Evolutionary conservation across 2,888 invertebrate genomes (phyloP).

Genomic region (Athrips mouffetella): DNA sequence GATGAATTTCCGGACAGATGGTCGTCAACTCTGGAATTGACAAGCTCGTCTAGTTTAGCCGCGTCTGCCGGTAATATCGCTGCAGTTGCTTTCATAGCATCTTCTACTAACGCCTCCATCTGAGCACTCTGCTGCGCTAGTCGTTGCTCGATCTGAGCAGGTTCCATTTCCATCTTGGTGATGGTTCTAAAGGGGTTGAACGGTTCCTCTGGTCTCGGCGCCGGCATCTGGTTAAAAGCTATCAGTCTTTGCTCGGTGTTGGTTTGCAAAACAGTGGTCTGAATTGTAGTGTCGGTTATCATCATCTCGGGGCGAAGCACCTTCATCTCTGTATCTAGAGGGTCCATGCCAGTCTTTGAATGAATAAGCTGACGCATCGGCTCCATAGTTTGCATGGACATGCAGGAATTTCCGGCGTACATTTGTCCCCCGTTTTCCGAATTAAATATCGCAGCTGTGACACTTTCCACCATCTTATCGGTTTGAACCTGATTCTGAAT

Average conservation of each 20-base stretch:
- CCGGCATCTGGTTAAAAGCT: slow-evolving; percentile 44
- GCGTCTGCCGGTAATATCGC: slow-evolving; percentile 64
- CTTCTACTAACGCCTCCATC: slow-evolving; percentile 70
- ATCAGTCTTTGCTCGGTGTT: slow-evolving; percentile 44
- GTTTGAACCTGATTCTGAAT: slow-evolving; percentile 72
- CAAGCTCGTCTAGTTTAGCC: slow-evolving; percentile 79
- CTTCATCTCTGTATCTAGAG: slow-evolving; percentile 53
- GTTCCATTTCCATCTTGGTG: slow-evolving; percentile 58
- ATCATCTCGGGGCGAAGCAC: slow-evolving; percentile 51
- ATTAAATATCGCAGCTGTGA: slow-evolving; percentile 73
- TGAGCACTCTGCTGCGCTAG: slow-evolving; percentile 64
- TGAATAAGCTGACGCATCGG: slow-evolving; percentile 58
- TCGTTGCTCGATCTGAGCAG: slow-evolving; percentile 54
- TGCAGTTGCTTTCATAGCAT: slow-evolving; percentile 68
- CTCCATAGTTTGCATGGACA: slow-evolving; percentile 43
- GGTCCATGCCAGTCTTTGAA: slow-evolving; percentile 40
- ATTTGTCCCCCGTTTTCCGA: slow-evolving; percentile 49
- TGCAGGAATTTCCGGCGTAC: slow-evolving; percentile 26
- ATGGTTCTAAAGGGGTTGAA: slow-evolving; percentile 64
- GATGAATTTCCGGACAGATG: slow-evolving; percentile 52
- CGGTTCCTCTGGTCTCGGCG: slow-evolving; percentile 35
- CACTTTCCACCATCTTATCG: slow-evolving; percentile 74
- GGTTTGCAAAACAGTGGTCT: slow-evolving; percentile 33
- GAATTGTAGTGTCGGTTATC: slow-evolving; percentile 47
- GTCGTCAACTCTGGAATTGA: slow-evolving; percentile 66